phyloP scores from a whole-genome alignment of 2,888 invertebrate species.

The Caenorhabditis sp. region DNA sequence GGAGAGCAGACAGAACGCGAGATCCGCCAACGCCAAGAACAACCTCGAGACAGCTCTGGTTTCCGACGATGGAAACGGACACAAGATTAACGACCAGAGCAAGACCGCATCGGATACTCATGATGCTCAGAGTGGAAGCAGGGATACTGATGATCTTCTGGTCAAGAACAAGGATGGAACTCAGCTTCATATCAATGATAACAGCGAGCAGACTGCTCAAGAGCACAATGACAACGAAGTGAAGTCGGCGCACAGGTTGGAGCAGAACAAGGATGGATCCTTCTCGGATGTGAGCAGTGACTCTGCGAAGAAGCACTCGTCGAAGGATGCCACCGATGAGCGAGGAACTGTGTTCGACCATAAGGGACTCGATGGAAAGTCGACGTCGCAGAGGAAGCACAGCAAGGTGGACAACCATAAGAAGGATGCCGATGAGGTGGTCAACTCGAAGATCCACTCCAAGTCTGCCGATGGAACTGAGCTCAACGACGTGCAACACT shows the following conservation, averaged over 20 bases:
- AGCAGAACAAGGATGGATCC: constrained; percentile 36
- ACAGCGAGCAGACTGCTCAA: constrained; percentile 42
- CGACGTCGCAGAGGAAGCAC: constrained; percentile 7
- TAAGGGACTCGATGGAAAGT: constrained; percentile 25
- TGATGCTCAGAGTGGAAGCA: constrained; percentile 35
- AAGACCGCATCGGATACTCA: constrained; percentile 18
- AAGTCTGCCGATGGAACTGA: constrained; percentile 32
- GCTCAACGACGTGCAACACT: constrained; percentile 20
- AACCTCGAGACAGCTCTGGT: constrained; percentile 6
- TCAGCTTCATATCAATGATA: constrained; percentile 12
- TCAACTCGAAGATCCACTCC: constrained; percentile 2
- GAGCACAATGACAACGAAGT: constrained; percentile 38
- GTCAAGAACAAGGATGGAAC: constrained; percentile 43
- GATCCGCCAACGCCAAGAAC: constrained; percentile 28
- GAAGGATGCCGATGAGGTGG: constrained; percentile 39
- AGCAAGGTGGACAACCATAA: constrained; percentile 36
- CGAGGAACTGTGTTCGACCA: constrained; percentile 25
- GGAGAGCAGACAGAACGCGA: constrained; percentile 47
- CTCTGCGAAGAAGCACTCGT: constrained; percentile 27
- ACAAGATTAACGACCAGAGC: background rate
- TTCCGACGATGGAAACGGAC: constrained; percentile 28
- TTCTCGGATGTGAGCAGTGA: constrained; percentile 32
- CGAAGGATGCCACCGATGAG: constrained; percentile 50
- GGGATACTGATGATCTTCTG: constrained; percentile 4
- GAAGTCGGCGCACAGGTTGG: background rate